Conservation (phyloP, 1,140 invertebrate genomes). For the Brachionus plicatilis region DNA sequence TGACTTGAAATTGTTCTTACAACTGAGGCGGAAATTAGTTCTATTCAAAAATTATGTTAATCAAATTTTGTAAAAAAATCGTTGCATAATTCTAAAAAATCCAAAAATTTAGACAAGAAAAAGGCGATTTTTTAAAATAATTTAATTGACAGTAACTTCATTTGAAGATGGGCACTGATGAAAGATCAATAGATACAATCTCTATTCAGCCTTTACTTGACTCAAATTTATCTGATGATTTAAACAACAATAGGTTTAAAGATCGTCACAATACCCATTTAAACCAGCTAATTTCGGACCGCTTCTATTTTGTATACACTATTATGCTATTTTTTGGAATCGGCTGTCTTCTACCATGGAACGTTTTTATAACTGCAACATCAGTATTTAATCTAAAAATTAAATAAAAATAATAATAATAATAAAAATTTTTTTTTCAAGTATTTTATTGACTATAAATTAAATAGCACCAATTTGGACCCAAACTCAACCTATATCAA, state of each 20-base stretch:
- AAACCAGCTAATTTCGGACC: background rate
- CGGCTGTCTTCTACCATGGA: slow-evolving; percentile 30
- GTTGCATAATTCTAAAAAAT: too few species aligned
- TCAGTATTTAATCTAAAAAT: background rate
- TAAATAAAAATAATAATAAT: background rate
- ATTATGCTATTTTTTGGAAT: slow-evolving; percentile 5
- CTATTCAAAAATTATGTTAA: too few species aligned
- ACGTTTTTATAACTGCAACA: slow-evolving; percentile 19
- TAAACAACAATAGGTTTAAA: background rate
- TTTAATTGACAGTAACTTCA: too few species aligned
- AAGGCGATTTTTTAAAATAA: background rate
- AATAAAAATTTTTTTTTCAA: background rate
- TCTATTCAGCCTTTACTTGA: background rate
- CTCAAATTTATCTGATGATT: background rate
- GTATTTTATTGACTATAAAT: slow-evolving; percentile 36
- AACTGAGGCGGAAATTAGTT: too few species aligned
- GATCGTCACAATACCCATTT: background rate
- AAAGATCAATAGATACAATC: background rate
- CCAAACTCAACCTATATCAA: background rate
- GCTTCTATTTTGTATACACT: background rate
- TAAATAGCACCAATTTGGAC: background rate
- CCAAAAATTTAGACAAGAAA: too few species aligned
- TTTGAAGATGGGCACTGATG: background rate
- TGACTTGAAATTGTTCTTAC: too few species aligned
- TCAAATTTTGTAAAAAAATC: too few species aligned